These are phyloP conservation scores for Triplophysa bombifrons DNA, from an alignment of 2,797 vertebrate genomes.

Conservation along the genomic window DNA sequence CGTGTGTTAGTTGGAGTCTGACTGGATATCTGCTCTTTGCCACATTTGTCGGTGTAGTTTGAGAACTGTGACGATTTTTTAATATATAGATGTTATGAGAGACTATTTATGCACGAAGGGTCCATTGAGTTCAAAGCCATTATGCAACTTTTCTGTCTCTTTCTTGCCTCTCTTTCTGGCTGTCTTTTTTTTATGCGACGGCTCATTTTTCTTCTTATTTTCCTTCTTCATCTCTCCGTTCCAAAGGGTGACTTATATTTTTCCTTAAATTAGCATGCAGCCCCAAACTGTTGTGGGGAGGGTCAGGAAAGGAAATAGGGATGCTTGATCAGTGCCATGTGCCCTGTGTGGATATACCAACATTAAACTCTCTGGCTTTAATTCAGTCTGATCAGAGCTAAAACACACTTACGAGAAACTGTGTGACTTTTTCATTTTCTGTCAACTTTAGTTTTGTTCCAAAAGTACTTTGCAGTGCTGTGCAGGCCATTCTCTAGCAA, in stretches of 20 bases:
- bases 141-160: constrained; percentile 30
- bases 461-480: neutral
- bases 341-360: constrained; percentile 41
- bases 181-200: constrained; percentile 38
- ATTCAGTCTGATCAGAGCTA: constrained; percentile 10
- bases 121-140: constrained; percentile 26
- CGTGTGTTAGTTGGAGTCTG: constrained; percentile 21
- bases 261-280: constrained; percentile 62
- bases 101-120: constrained; percentile 27
- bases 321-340: constrained; percentile 58
- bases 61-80: constrained; percentile 33
- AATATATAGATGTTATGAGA: constrained; percentile 41
- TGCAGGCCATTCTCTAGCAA: neutral
- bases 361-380: constrained; percentile 16
- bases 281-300: constrained; percentile 41
- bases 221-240: constrained; percentile 59
- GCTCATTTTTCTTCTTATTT: constrained; percentile 62
- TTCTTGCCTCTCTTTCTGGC: constrained; percentile 15
- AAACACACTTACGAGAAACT: constrained; percentile 35
- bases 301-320: constrained; percentile 42
- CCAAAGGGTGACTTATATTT: constrained; percentile 74
- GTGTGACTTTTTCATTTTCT: constrained; percentile 8
- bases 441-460: neutral
- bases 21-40: constrained; percentile 36
- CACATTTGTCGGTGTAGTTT: constrained; percentile 33